Evolutionary conservation across 2,888 invertebrate genomes (phyloP), one percentile per base, ranked within the genome.

Genomic region (Stenolophus ochropezus): DNA sequence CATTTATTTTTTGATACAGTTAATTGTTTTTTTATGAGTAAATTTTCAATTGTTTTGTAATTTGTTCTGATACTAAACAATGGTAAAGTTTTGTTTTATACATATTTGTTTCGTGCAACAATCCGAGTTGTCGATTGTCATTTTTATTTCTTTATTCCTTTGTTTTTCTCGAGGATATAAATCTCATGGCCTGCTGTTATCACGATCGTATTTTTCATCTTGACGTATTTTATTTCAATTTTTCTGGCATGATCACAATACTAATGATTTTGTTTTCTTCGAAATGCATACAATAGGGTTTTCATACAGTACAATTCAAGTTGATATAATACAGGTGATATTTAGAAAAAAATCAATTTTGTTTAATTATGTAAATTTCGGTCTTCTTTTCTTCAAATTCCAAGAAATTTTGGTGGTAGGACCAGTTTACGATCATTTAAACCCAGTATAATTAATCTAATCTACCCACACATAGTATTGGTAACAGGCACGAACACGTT

Each of bases 131-230:
- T 73, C 51, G 6, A 25, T 47, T 73, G 47, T 73, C 47, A 61
- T 25, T 25, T 42, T 71, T 71, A 47, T 71, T 71, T 42, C 18
- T 16, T 33, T 69, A 20, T 71, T 71, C 71, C 21, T 71, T 71
- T 71, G 71, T 71, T 71, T 73, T 73, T 73, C 23, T 49, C 23
- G 51, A 73, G 6, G 25, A 11, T 21, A 23, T 73, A 73, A 51
- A 73, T 73, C 49, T 51, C 51, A 69, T 6, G 42, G 69, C 69
- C 42, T 69, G 8, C 69, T 69, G 61, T 25, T 61, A 61, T 61
- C 61, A 25, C 25, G 61, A 61, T 61, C 61, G 61, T 61, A 61
- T 56, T 56, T 56, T 56, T 56, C 56, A 61, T 61, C 25, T 23
- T 5, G 25, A 61, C 23, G 61, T 23, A 61, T 61, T 61, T 61